These are phyloP conservation scores for Crotalus helleri DNA, from an alignment of 2,113 vertebrate species.

Conservation along the genomic window DNA sequence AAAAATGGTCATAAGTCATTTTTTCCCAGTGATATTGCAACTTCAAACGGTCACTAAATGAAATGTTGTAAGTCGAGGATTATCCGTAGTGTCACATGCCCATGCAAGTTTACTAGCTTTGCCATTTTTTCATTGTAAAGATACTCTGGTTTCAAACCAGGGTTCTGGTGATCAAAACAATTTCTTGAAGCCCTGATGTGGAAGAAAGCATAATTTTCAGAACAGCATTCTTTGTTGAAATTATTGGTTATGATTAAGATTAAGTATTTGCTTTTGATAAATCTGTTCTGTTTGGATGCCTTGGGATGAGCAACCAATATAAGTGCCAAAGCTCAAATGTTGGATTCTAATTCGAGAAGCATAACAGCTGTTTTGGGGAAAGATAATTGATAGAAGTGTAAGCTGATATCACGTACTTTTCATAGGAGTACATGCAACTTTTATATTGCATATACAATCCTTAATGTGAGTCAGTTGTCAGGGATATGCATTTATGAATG, in stretches of 20 bases:
- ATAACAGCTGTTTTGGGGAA: background rate
- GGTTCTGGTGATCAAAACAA: background rate
- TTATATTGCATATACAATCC: background rate
- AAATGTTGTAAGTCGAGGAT: background rate
- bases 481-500: background rate
- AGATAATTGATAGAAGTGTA: background rate
- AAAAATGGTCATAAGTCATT: background rate
- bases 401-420: background rate
- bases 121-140: background rate
- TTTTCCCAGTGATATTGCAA: background rate
- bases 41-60: background rate
- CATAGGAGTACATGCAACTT: background rate
- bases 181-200: slow-evolving; percentile 11
- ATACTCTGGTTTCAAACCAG: background rate
- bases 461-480: background rate
- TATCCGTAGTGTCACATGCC: background rate
- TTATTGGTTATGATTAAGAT: slow-evolving; percentile 7
- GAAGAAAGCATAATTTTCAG: background rate
- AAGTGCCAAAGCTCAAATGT: background rate
- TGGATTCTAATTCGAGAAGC: background rate
- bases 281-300: background rate
- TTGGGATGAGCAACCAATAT: background rate
- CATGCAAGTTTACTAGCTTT: background rate
- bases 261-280: background rate
- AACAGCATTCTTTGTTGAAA: background rate